These are phyloP conservation scores for Parthenolecanium corni DNA, from an alignment of 2,888 invertebrate species.

Conservation along the genomic window DNA sequence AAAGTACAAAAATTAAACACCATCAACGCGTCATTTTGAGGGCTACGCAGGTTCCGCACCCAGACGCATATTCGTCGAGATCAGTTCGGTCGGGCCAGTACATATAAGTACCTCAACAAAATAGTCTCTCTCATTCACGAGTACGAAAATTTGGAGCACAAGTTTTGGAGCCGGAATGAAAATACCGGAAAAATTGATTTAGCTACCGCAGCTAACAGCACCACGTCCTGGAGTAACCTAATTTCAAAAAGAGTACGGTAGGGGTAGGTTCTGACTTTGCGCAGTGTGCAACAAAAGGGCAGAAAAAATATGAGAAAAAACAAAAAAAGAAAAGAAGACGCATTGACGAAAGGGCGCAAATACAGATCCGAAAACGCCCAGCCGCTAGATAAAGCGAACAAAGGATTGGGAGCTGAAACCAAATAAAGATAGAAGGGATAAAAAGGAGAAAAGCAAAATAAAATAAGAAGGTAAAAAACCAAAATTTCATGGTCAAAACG, in stretches of 20 bases:
- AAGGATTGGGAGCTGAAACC: neutral
- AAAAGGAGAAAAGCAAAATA: neutral
- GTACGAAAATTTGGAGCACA: no score
- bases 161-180: slow-evolving; percentile 1
- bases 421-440: slow-evolving; percentile 3
- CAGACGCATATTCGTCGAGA: no score
- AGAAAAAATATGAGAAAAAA: no score
- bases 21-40: no score
- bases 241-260: neutral
- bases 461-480: slow-evolving; percentile 4
- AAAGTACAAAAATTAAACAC: no score
- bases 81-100: no score
- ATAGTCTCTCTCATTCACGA: no score
- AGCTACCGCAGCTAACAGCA: neutral
- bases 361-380: neutral
- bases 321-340: neutral
- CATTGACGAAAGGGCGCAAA: neutral
- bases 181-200: slow-evolving; percentile 24
- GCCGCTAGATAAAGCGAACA: neutral
- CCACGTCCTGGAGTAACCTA: slow-evolving; percentile 21
- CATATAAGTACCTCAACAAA: no score
- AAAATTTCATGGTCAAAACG: slow-evolving; percentile 25
- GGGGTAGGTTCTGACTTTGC: no score
- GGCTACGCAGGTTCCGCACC: no score
- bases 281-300: no score